phyloP scores from a whole-genome alignment of 2,113 vertebrate species.

The Chelonoidis abingdonii region DNA sequence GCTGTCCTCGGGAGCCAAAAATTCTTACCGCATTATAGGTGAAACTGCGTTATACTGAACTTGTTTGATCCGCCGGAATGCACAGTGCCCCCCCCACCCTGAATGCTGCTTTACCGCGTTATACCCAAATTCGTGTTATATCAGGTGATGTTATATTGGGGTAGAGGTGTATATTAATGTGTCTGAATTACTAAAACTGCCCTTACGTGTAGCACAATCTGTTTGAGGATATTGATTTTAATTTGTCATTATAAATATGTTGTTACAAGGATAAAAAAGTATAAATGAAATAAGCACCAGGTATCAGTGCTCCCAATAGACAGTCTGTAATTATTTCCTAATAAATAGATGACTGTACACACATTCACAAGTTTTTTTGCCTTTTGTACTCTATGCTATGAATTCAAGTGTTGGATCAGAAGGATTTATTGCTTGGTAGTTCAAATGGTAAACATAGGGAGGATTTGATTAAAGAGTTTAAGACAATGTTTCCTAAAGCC shows the following conservation, averaged over 20 bases:
- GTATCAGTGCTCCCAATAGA: not conserved
- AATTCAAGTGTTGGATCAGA: not conserved
- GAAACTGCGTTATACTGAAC: too few relatives aligned
- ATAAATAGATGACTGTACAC: not conserved
- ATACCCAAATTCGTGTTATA: too few relatives aligned
- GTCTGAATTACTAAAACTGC: not conserved
- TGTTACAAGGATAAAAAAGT: not conserved
- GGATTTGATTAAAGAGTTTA: conserved; percentile 14
- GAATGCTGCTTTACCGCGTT: too few relatives aligned
- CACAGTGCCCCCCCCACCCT: too few relatives aligned
- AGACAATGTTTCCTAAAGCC: conserved; percentile 6
- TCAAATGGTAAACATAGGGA: not conserved
- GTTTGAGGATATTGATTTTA: not conserved
- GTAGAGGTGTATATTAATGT: not conserved
- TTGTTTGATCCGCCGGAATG: too few relatives aligned
- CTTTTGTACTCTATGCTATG: not conserved
- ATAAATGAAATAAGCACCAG: not conserved
- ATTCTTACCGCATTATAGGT: too few relatives aligned
- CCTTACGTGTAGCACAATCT: not conserved
- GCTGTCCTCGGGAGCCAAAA: too few relatives aligned
- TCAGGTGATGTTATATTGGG: too few relatives aligned
- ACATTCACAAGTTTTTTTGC: not conserved
- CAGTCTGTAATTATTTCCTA: not conserved
- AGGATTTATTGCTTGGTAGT: not conserved
- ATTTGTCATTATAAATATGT: not conserved